These are phyloP conservation scores for Copidosoma aretas DNA, from an alignment of 2,888 invertebrate genomes.

Conservation along the genomic window DNA sequence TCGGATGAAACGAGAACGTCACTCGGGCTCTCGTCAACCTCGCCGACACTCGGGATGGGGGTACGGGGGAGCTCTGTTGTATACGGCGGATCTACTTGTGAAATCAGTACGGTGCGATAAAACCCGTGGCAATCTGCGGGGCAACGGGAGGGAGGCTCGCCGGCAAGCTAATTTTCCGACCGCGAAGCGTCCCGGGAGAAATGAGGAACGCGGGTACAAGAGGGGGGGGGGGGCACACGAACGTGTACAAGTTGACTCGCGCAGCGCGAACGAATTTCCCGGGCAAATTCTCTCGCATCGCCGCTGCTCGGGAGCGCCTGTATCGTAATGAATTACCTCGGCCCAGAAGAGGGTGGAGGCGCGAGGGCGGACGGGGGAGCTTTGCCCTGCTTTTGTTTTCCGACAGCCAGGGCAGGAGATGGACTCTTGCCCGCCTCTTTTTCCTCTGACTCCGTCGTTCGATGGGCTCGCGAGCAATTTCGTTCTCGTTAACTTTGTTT, in stretches of 20 bases:
- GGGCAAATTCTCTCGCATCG: background rate
- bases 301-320: too few relatives aligned
- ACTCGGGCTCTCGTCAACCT: too few relatives aligned
- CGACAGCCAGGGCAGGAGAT: background rate
- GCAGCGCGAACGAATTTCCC: background rate
- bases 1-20: too few relatives aligned
- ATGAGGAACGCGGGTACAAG: background rate
- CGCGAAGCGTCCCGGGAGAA: background rate
- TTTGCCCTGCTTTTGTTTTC: background rate
- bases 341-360: background rate
- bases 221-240: background rate
- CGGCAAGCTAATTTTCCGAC: background rate
- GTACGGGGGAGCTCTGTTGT: too few relatives aligned
- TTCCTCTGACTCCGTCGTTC: background rate
- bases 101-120: too few relatives aligned
- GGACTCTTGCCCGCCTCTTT: too few relatives aligned
- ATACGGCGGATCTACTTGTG: background rate
- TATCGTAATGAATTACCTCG: conserved; percentile 13
- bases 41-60: too few relatives aligned
- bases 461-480: conserved; percentile 48
- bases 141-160: background rate
- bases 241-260: background rate
- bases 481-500: conserved; percentile 49
- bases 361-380: background rate
- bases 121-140: background rate